A percentile compares a stretch with the other conserved stretches of the same genome.
These are phyloP conservation scores for Chrysemys picta DNA, from an alignment of 2,113 vertebrate genomes.

Conservation along the genomic window DNA sequence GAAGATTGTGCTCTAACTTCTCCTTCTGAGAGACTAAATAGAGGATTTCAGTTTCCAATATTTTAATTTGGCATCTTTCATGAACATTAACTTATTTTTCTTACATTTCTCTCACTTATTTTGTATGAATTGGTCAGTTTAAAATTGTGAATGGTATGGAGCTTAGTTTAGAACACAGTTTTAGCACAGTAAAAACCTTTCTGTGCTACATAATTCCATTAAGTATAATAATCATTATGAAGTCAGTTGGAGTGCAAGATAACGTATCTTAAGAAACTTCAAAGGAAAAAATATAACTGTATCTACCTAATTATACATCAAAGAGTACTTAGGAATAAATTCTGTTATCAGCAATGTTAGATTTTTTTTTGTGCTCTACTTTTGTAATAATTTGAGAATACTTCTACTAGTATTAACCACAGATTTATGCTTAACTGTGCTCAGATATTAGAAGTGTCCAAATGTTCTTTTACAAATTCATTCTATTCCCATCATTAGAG, in stretches of 20 bases:
- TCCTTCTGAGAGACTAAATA: background rate
- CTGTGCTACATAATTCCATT: constrained; percentile 41
- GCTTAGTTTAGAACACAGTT: background rate
- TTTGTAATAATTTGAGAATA: constrained; percentile 54
- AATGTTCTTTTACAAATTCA: constrained; percentile 52
- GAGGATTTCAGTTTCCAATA: background rate
- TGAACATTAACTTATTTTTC: background rate
- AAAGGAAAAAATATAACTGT: constrained; percentile 58
- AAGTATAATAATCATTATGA: constrained; percentile 68
- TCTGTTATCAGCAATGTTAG: constrained; percentile 58
- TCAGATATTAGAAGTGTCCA: constrained; percentile 41
- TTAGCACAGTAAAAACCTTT: constrained; percentile 39
- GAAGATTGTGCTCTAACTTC: background rate
- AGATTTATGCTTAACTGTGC: constrained; percentile 41
- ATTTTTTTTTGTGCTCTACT: constrained; percentile 51
- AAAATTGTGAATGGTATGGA: constrained; percentile 28
- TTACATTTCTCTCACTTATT: background rate
- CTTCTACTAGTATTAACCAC: constrained; percentile 61
- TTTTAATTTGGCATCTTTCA: background rate
- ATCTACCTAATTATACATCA: constrained; percentile 80
- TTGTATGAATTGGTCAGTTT: background rate
- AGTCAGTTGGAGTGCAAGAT: constrained; percentile 68
- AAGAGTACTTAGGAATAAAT: constrained; percentile 66
- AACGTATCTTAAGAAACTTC: constrained; percentile 72
- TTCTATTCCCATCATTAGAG: constrained; percentile 25